These are phyloP conservation scores for Taeniopygia guttata DNA, from an alignment of 2,797 vertebrate genomes.

Conservation along the genomic window DNA sequence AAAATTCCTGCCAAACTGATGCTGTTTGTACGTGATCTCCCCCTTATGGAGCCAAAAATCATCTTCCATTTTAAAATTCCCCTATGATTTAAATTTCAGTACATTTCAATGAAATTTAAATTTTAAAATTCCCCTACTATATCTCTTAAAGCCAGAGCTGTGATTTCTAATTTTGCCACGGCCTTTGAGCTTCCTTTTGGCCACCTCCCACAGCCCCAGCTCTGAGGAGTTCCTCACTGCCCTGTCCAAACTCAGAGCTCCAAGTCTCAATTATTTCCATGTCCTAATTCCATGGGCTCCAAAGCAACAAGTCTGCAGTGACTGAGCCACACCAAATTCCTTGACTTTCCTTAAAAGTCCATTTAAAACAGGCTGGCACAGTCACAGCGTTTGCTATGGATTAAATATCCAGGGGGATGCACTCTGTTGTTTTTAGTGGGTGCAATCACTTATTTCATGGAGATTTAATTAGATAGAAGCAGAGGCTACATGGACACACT, in stretches of 20 bases:
- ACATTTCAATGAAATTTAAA: not conserved
- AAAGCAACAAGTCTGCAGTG: not conserved
- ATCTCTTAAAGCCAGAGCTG: not conserved
- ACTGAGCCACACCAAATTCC: not conserved
- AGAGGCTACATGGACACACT: not conserved
- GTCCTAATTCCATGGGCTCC: not conserved
- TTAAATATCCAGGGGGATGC: not conserved
- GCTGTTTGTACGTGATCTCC: rapidly evolving
- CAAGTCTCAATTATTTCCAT: not conserved
- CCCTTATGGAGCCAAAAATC: no score
- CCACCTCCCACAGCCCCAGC: not conserved
- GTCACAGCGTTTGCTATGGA: not conserved
- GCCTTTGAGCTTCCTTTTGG: not conserved
- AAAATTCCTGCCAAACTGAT: not conserved
- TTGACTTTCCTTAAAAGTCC: not conserved
- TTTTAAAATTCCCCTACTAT: not conserved
- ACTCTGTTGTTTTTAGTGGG: not conserved
- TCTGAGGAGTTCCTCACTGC: not conserved
- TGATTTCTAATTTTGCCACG: not conserved
- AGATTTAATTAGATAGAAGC: not conserved
- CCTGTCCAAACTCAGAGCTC: rapidly evolving
- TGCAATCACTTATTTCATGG: not conserved
- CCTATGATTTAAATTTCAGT: not conserved
- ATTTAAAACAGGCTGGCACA: not conserved
- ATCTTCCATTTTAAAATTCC: not conserved